Conservation (phyloP, 2,797 vertebrate species). For the Scleropages formosus region DNA sequence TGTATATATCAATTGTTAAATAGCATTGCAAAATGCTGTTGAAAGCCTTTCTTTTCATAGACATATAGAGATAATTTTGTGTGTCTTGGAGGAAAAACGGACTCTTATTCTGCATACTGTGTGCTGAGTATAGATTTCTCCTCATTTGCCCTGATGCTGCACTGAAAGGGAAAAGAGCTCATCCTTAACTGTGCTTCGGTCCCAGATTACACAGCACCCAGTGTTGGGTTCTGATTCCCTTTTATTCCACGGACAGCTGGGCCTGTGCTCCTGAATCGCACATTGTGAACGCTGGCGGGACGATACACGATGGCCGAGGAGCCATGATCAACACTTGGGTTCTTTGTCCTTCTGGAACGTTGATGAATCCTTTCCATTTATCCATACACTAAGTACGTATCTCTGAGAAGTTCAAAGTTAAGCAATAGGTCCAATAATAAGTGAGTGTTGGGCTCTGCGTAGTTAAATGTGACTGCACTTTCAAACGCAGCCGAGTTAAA, state of each 20-base stretch:
- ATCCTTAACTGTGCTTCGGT: conserved; percentile 7
- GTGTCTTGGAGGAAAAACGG: too few relatives aligned
- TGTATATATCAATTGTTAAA: too few relatives aligned
- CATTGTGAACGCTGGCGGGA: conserved; percentile 20
- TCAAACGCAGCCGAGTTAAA: too few relatives aligned
- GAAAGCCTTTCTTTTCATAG: too few relatives aligned
- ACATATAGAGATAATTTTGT: too few relatives aligned
- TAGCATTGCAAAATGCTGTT: too few relatives aligned
- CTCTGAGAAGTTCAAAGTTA: conserved; percentile 14
- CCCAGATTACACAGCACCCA: background rate
- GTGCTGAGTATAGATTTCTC: background rate
- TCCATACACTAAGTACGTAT: background rate
- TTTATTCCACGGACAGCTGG: conserved; percentile 29
- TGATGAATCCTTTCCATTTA: conserved; percentile 6
- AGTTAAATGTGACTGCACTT: too few relatives aligned
- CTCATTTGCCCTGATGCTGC: conserved; percentile 17
- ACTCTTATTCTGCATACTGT: too few relatives aligned
- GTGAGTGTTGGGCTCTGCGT: too few relatives aligned
- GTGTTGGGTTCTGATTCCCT: conserved; percentile 10
- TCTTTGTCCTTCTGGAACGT: background rate
- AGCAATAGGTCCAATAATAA: too few relatives aligned
- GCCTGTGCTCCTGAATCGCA: conserved; percentile 19
- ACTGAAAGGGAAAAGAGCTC: background rate
- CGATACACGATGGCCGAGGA: conserved; percentile 18
- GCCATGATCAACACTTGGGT: conserved; percentile 3